These are phyloP conservation scores for Cryptoblepharus egeriae DNA, from an alignment of 2,797 vertebrate genomes.

Conservation along the genomic window DNA sequence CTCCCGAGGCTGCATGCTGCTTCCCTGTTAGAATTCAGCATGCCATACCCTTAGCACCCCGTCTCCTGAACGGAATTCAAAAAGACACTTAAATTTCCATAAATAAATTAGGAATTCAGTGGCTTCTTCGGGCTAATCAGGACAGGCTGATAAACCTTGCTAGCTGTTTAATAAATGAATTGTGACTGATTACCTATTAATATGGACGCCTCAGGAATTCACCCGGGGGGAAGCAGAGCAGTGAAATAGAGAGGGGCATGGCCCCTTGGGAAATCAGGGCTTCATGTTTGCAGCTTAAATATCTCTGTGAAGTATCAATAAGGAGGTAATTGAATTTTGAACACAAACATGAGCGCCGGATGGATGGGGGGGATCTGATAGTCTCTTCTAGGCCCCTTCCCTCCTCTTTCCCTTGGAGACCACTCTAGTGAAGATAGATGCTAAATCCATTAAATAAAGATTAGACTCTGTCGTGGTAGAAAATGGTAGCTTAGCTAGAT, in stretches of 20 bases:
- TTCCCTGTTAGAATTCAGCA: constrained; percentile 71
- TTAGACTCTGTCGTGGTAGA: constrained; percentile 87
- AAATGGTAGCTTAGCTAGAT: constrained; percentile 84
- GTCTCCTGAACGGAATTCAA: constrained; percentile 92
- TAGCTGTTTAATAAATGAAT: constrained; percentile 99
- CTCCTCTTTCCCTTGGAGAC: constrained; percentile 86
- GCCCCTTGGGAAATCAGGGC: constrained; percentile 99
- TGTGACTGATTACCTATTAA: constrained; percentile 99
- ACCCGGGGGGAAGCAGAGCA: constrained; percentile 86
- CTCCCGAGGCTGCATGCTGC: constrained; percentile 45
- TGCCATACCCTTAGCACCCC: constrained; percentile 71
- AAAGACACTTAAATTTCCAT: constrained; percentile 99
- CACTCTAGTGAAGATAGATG: constrained; percentile 94
- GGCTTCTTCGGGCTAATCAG: constrained; percentile 99
- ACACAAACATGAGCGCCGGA: constrained; percentile 99
- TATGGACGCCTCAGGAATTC: constrained; percentile 99
- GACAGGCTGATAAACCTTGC: constrained; percentile 95
- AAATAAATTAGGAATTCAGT: constrained; percentile 99
- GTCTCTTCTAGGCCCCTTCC: constrained; percentile 84
- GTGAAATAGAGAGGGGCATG: constrained; percentile 99
- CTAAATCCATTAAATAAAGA: constrained; percentile 99
- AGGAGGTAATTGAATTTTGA: constrained; percentile 99
- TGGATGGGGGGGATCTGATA: constrained; percentile 87
- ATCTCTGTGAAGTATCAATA: constrained; percentile 99
- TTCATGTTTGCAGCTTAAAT: constrained; percentile 99